phyloP scores from a whole-genome alignment of 64 coral and sea anemone genomes.

The Dendrophyllia cribrosa region DNA sequence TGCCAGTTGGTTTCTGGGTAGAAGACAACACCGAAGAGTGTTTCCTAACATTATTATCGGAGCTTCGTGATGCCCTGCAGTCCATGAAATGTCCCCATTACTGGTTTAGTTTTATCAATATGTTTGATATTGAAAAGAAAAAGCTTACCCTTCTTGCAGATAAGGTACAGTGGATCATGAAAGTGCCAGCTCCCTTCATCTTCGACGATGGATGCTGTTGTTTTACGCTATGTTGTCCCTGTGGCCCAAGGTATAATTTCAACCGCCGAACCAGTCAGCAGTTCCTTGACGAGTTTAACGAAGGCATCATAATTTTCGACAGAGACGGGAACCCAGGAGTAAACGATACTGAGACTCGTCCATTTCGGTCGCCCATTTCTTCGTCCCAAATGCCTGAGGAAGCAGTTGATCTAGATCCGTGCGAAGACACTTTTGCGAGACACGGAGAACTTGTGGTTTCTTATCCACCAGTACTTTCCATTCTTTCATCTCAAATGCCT shows the following conservation, averaged over 20 bases:
- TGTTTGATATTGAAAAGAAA: slow-evolving; percentile 19
- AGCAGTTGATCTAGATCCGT: too few relatives aligned
- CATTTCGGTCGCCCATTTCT: not conserved
- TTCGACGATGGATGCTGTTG: slow-evolving; percentile 54
- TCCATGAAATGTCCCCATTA: slow-evolving; percentile 37
- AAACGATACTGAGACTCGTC: not conserved
- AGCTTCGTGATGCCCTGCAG: slow-evolving; percentile 25
- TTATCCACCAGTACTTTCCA: too few relatives aligned
- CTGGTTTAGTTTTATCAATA: slow-evolving; percentile 63
- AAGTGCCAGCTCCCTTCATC: slow-evolving; percentile 48
- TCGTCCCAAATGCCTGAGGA: not conserved
- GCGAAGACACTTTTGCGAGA: too few relatives aligned
- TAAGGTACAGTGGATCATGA: slow-evolving; percentile 34
- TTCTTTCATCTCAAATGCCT: too few relatives aligned
- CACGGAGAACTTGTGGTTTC: not conserved
- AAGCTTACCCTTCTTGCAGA: not conserved
- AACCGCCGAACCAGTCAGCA: not conserved
- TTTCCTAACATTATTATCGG: slow-evolving; percentile 26
- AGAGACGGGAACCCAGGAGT: not conserved
- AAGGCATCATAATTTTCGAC: not conserved
- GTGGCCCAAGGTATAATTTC: not conserved
- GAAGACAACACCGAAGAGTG: slow-evolving; percentile 58
- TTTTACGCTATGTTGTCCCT: not conserved
- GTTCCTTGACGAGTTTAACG: not conserved
- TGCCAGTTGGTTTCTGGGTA: slow-evolving; percentile 41